These are phyloP conservation scores for Fratercula arctica DNA, from an alignment of 2,797 vertebrate species.

Conservation along the genomic window DNA sequence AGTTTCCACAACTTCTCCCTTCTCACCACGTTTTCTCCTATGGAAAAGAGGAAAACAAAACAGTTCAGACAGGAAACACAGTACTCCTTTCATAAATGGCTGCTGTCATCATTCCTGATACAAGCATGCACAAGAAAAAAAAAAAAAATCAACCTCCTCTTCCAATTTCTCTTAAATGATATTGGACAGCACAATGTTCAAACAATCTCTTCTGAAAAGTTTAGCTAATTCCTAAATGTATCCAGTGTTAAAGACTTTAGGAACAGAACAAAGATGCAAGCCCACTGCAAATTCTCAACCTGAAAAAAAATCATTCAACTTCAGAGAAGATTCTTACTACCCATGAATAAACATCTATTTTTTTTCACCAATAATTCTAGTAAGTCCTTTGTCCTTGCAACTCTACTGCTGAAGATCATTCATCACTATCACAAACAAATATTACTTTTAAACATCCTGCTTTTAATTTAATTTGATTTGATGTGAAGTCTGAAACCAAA, in stretches of 20 bases:
- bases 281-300: not conserved
- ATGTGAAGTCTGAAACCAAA: not conserved
- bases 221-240: not conserved
- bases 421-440: not conserved
- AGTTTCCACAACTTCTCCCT: slow-evolving; percentile 95
- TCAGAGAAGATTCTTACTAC: not conserved
- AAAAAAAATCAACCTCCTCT: not conserved
- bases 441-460: not conserved
- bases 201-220: not conserved
- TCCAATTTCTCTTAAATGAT: not conserved
- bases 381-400: not conserved
- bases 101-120: not conserved
- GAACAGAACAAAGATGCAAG: not conserved
- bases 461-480: not conserved
- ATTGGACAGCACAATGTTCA: not conserved
- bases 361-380: not conserved
- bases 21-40: slow-evolving; percentile 94
- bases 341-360: not conserved
- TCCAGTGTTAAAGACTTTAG: not conserved
- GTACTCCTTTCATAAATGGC: not conserved
- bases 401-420: not conserved
- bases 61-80: not conserved
- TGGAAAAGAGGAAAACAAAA: not conserved
- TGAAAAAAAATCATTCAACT: not conserved
- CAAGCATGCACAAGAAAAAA: not conserved